These are phyloP conservation scores for Cichlasoma orientale DNA, from an alignment of 2,797 vertebrate species.

Conservation along the genomic window DNA sequence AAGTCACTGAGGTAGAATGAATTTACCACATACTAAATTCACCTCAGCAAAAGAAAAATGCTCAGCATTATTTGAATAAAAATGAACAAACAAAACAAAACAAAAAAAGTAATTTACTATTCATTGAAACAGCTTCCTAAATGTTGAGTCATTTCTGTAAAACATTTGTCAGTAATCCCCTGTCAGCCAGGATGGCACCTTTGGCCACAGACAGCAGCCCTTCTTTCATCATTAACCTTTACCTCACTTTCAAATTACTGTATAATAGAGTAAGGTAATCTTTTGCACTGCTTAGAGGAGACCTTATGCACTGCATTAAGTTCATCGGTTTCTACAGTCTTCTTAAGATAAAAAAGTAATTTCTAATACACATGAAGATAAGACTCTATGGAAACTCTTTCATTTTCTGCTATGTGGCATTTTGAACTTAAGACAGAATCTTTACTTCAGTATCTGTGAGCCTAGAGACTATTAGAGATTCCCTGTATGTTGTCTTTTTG, in stretches of 20 bases:
- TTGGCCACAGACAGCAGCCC: slow-evolving; percentile 60
- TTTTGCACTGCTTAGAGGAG: slow-evolving; percentile 67
- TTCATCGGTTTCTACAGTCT: slow-evolving; percentile 65
- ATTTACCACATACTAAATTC: background rate
- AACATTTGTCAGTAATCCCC: slow-evolving; percentile 59
- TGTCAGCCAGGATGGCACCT: slow-evolving; percentile 54
- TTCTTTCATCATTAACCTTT: slow-evolving; percentile 81
- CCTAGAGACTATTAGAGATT: slow-evolving; percentile 43
- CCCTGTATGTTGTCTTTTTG: slow-evolving; percentile 25
- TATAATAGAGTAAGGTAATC: slow-evolving; percentile 76
- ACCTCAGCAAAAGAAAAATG: background rate
- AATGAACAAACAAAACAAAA: background rate
- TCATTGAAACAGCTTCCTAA: slow-evolving; percentile 41
- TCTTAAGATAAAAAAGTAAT: slow-evolving; percentile 74
- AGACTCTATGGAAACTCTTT: slow-evolving; percentile 54
- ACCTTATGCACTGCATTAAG: slow-evolving; percentile 74
- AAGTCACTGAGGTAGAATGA: background rate
- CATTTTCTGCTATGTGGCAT: slow-evolving; percentile 60
- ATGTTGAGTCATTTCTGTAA: slow-evolving; percentile 51
- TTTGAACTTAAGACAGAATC: slow-evolving; percentile 63
- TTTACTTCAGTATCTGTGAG: slow-evolving; percentile 43
- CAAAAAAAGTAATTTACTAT: slow-evolving; percentile 38
- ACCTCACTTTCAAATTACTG: slow-evolving; percentile 75
- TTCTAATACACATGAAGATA: slow-evolving; percentile 68
- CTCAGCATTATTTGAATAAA: background rate